Evolutionary conservation across 2,113 vertebrate species (phyloP).

Genomic region (Microtus ochrogaster): DNA sequence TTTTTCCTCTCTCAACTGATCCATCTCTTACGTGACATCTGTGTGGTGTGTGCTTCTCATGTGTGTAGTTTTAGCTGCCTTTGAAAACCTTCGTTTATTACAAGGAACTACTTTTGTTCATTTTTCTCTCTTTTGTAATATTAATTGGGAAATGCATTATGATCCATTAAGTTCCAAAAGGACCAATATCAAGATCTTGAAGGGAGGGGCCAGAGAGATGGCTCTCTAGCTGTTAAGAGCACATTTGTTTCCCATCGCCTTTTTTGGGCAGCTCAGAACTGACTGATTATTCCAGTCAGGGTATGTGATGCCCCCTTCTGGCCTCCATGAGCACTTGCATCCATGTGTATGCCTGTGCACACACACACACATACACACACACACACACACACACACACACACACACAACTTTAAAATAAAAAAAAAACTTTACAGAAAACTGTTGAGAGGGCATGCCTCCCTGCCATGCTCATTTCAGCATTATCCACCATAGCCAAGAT

Average conservation of each 20-base stretch:
- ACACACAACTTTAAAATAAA: background rate
- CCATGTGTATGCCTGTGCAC: too few relatives aligned
- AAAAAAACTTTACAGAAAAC: background rate
- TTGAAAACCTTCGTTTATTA: background rate
- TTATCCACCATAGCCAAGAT: background rate
- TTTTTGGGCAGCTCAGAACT: background rate
- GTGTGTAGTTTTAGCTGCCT: background rate
- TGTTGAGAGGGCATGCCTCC: background rate
- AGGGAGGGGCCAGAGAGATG: background rate
- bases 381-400: background rate
- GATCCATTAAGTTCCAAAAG: background rate
- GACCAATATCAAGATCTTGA: background rate
- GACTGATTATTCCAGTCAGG: background rate
- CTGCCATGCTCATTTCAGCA: background rate
- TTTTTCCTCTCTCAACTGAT: conserved; percentile 30
- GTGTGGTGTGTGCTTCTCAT: background rate
- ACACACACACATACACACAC: too few relatives aligned
- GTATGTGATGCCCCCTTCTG: background rate
- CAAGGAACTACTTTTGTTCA: background rate
- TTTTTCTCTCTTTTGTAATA: conserved; percentile 17
- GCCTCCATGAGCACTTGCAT: too few relatives aligned
- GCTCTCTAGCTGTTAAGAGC: background rate
- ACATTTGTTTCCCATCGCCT: background rate
- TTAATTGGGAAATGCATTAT: background rate
- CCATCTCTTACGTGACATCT: background rate